Conservation (phyloP, 1,140 invertebrate species). For the Artemia franciscana region DNA sequence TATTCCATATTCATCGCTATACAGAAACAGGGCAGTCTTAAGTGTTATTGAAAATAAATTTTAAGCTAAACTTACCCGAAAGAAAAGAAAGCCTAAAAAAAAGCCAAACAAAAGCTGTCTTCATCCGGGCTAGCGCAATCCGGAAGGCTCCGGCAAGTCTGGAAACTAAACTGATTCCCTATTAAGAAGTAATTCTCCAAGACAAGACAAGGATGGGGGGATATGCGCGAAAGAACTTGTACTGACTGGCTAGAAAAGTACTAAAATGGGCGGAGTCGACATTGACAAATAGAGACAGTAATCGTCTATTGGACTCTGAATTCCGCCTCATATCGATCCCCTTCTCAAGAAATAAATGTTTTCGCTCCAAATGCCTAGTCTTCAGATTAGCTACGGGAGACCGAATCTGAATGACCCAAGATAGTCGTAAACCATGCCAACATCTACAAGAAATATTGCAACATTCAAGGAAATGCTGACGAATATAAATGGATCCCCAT, state of each 20-base stretch:
- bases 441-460: neutral
- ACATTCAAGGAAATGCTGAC: neutral
- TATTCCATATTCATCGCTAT: no score
- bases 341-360: neutral
- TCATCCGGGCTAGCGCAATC: no score
- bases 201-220: neutral
- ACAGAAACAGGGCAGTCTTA: no score
- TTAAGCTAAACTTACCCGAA: no score
- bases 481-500: no score
- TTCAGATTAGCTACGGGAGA: neutral
- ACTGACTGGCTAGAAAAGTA: neutral
- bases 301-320: neutral
- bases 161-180: neutral
- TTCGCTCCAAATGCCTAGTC: neutral
- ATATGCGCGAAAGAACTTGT: neutral
- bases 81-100: no score
- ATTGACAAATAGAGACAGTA: neutral
- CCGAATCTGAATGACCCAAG: neutral
- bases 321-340: neutral
- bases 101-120: no score
- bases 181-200: neutral
- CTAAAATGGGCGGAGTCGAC: neutral
- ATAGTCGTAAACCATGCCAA: neutral
- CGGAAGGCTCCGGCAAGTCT: neutral
- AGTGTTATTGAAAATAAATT: no score